These are phyloP conservation scores for Pristionchus pacificus DNA, from an alignment of 1,140 invertebrate genomes.

Conservation along the genomic window DNA sequence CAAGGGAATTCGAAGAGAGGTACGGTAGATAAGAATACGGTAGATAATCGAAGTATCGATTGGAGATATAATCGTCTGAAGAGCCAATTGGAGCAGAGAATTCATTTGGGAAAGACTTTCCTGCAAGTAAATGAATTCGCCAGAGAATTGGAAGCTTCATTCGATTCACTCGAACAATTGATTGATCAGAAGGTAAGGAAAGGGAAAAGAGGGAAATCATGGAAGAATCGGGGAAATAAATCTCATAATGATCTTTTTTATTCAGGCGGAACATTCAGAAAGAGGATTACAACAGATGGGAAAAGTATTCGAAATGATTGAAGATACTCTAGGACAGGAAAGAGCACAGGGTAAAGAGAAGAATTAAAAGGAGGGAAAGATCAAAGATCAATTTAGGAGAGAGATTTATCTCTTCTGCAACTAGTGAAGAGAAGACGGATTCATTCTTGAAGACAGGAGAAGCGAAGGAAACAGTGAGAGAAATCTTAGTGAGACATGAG, in stretches of 20 bases:
- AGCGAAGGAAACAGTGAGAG: constrained; percentile 34
- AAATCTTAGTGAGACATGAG: constrained; percentile 36
- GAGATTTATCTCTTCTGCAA: constrained; percentile 37
- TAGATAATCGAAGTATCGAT: constrained; percentile 14
- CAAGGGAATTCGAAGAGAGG: constrained; percentile 22
- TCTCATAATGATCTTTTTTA: not conserved
- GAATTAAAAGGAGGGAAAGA: constrained; percentile 4
- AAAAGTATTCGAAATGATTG: constrained; percentile 49
- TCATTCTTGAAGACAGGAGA: constrained; percentile 32
- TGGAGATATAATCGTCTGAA: constrained; percentile 41
- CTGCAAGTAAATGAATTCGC: constrained; percentile 44
- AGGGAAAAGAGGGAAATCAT: too few species aligned
- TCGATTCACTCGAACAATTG: constrained; percentile 40
- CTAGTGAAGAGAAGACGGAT: constrained; percentile 27
- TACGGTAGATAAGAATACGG: constrained; percentile 17
- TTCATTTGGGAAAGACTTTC: constrained; percentile 41
- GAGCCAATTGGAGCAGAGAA: constrained; percentile 37
- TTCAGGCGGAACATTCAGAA: not conserved
- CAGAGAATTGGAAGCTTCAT: constrained; percentile 44
- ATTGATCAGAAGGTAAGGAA: constrained; percentile 34
- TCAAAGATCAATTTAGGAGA: constrained; percentile 36
- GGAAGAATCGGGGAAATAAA: constrained; percentile 14
- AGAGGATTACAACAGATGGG: constrained; percentile 39
- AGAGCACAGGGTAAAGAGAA: constrained; percentile 25
- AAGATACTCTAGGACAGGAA: constrained; percentile 41